Evolutionary conservation across 64 coral and sea anemone genomes (phyloP).

Genomic region (Montipora cactus): DNA sequence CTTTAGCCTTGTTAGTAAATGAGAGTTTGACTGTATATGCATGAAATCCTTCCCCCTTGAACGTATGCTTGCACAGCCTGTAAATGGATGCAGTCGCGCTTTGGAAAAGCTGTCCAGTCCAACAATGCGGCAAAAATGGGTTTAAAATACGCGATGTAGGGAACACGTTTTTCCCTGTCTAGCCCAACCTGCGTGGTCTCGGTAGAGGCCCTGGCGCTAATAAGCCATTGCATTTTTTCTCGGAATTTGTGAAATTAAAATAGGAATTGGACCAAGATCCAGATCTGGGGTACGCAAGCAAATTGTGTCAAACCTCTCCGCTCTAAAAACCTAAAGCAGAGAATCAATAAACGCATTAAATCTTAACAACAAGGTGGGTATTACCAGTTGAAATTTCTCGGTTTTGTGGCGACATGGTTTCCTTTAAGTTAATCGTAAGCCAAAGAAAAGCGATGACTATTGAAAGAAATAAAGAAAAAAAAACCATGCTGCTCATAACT

Average conservation of each 20-base stretch:
- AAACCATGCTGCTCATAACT: conserved; percentile 74
- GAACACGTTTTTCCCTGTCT: too few species aligned
- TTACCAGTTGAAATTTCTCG: conserved; percentile 74
- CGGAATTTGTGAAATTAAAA: neutral
- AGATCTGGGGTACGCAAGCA: neutral
- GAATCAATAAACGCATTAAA: conserved; percentile 79
- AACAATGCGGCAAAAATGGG: too few species aligned
- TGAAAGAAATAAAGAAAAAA: conserved; percentile 70
- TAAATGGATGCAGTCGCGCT: too few species aligned
- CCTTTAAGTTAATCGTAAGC: conserved; percentile 62
- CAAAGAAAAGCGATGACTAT: conserved; percentile 68
- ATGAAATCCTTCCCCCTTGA: too few species aligned
- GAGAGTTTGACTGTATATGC: too few species aligned
- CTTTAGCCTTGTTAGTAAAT: too few species aligned
- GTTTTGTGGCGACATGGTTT: conserved; percentile 64
- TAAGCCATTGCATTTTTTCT: too few species aligned
- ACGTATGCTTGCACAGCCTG: too few species aligned
- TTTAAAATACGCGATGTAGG: too few species aligned
- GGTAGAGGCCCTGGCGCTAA: too few species aligned
- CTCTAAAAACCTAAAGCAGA: conserved; percentile 73
- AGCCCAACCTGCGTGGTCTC: too few species aligned
- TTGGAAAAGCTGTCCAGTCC: too few species aligned
- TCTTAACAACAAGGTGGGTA: conserved; percentile 25
- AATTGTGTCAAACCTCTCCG: conserved; percentile 1
- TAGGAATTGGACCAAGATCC: neutral